phyloP scores from a whole-genome alignment of 2,797 vertebrate genomes.

The Pangasius djambal region DNA sequence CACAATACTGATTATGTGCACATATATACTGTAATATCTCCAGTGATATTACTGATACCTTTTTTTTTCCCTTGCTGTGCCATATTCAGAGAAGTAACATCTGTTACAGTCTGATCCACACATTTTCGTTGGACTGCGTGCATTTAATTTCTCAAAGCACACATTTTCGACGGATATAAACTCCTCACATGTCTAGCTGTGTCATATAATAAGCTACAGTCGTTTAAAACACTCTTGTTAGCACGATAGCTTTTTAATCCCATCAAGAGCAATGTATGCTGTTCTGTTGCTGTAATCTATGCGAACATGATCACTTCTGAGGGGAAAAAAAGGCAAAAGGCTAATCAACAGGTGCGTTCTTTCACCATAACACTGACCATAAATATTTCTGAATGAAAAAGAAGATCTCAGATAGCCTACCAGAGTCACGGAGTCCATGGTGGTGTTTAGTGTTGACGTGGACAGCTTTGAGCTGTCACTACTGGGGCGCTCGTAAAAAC shows the following conservation, averaged over 20 bases:
- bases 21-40: neutral
- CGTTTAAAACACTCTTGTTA: constrained; percentile 42
- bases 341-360: constrained; percentile 6
- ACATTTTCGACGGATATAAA: neutral
- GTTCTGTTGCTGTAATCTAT: neutral
- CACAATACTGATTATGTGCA: neutral
- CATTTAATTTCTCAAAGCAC: neutral
- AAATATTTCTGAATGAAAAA: constrained; percentile 18
- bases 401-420: constrained; percentile 63
- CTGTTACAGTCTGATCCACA: constrained; percentile 1
- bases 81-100: constrained; percentile 19
- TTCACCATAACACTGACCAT: neutral
- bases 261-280: neutral
- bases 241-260: constrained; percentile 30
- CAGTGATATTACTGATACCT: neutral
- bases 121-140: neutral
- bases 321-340: neutral
- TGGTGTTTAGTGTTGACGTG: constrained; percentile 80
- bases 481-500: constrained; percentile 56
- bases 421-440: constrained; percentile 78
- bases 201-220: neutral
- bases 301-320: neutral
- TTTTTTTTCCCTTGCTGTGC: neutral
- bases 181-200: neutral
- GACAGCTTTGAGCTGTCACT: constrained; percentile 82